phyloP scores from a whole-genome alignment of 1,140 invertebrate genomes.

The Chlorops oryzae region DNA sequence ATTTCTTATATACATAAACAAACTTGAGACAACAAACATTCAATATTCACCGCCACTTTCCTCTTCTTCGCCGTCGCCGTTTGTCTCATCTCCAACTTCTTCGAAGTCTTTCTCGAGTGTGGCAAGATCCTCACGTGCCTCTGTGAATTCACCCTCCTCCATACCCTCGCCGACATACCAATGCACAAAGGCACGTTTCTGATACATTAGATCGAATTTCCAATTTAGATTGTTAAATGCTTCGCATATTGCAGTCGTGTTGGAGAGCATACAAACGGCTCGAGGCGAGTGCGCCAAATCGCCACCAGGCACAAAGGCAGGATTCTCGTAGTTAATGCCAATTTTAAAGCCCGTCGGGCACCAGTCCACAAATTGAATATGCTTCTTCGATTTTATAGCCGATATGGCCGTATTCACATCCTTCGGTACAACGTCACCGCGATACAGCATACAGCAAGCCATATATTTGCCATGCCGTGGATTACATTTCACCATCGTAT shows the following conservation, averaged over 20 bases:
- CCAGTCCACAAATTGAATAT: constrained; percentile 65
- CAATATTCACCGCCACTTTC: constrained; percentile 9
- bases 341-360: constrained; percentile 69
- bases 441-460: constrained; percentile 70
- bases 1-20: not conserved
- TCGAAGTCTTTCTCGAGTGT: constrained; percentile 63
- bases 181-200: constrained; percentile 72
- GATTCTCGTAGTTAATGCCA: constrained; percentile 63
- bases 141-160: constrained; percentile 70
- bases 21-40: not conserved
- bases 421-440: constrained; percentile 71
- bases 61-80: constrained; percentile 23
- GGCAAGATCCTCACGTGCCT: constrained; percentile 68
- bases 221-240: constrained; percentile 67
- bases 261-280: constrained; percentile 72
- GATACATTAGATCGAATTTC: constrained; percentile 78
- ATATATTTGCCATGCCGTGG: constrained; percentile 64
- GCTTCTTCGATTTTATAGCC: constrained; percentile 70
- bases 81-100: constrained; percentile 46
- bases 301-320: constrained; percentile 62
- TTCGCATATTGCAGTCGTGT: constrained; percentile 72
- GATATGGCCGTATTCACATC: constrained; percentile 78
- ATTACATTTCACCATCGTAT: constrained; percentile 78
- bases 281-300: constrained; percentile 61
- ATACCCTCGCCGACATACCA: constrained; percentile 70